Base-by-base conservation (phyloP, 2,888 invertebrate species). In the Lysandra bellargus region DNA sequence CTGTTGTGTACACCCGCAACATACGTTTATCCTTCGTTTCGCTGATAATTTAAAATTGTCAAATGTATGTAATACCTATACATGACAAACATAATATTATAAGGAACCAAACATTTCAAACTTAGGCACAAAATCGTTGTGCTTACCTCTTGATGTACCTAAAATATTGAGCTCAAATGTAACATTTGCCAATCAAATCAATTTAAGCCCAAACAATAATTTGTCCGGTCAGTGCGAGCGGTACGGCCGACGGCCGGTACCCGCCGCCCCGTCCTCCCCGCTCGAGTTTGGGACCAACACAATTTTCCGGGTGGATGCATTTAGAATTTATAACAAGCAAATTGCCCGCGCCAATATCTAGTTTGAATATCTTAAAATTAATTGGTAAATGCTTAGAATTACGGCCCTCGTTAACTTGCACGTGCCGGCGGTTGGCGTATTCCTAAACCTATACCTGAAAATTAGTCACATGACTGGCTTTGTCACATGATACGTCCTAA, bases 241-340 rank as follows among this genome's bases (percentile, higher is more conserved):
- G 80, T 79, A 60, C 82, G 49, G 49, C 53, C 53, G 53, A 60
- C 82, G 49, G 49, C 53, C 53, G 53, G 53, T 3, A 4, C 17
- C 57, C 57, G 1, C 53, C 53, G 4, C 57, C 57, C 57, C 57
- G 57, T 17, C 57, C 57, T 87, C 83, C 81, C 86, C 86, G 84
- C 82, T 87, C 89, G 85, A 85, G 86, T 87, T 85, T 83, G 90
- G 91, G 91, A 88, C 90, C 92, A 87, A 92, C 91, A 93, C 93
- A 93, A 93, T 94, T 94, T 93, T 91, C 88, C 90, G 92, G 88
- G 86, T 86, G 92, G 90, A 91, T 93, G 92, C 92, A 92, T 92
- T 93, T 93, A 91, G 93, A 93, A 94, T 94, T 94, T 93, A 93
- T 94, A 93, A 94, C 93, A 89, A 92, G 91, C 89, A 92, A 94